Evolutionary conservation across 2,888 invertebrate species (phyloP).

Genomic region (Prosopocoilus inquinatus): DNA sequence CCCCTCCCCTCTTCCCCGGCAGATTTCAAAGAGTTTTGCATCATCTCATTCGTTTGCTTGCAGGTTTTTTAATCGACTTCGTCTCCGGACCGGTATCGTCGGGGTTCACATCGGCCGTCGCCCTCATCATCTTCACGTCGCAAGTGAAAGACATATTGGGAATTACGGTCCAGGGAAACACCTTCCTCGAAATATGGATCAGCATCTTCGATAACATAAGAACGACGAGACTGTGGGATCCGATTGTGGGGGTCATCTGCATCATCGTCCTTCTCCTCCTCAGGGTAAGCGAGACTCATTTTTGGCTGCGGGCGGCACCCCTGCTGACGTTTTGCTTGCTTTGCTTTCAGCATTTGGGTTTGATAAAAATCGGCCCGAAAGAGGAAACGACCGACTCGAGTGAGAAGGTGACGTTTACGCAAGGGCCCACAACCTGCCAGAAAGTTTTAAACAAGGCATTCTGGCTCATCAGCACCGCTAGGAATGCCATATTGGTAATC

Average conservation of each 20-base stretch:
- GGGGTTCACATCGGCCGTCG: constrained; percentile 88
- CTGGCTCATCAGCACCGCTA: constrained; percentile 76
- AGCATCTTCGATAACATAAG: constrained; percentile 68
- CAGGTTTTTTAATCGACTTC: constrained; percentile 83
- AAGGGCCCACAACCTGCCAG: constrained; percentile 27
- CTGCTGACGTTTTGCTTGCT: background rate
- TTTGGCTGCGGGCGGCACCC: background rate
- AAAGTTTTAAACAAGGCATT: constrained; percentile 61
- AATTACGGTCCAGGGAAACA: constrained; percentile 67
- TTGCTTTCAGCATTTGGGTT: constrained; percentile 10
- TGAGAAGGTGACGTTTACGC: constrained; percentile 10
- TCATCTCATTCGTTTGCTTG: constrained; percentile 21
- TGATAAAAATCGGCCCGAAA: constrained; percentile 15
- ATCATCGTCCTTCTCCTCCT: constrained; percentile 73
- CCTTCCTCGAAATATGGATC: constrained; percentile 76
- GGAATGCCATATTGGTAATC: constrained; percentile 83
- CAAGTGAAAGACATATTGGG: constrained; percentile 83
- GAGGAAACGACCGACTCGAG: background rate
- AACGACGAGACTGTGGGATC: constrained; percentile 68
- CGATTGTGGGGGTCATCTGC: constrained; percentile 71
- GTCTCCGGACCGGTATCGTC: constrained; percentile 87
- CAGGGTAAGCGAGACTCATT: constrained; percentile 58
- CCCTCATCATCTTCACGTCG: constrained; percentile 84
- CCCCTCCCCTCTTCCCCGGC: no score
- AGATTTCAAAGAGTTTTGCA: background rate